These are phyloP conservation scores for Notolabrus celidotus DNA, from an alignment of 2,797 vertebrate genomes.

Conservation along the genomic window DNA sequence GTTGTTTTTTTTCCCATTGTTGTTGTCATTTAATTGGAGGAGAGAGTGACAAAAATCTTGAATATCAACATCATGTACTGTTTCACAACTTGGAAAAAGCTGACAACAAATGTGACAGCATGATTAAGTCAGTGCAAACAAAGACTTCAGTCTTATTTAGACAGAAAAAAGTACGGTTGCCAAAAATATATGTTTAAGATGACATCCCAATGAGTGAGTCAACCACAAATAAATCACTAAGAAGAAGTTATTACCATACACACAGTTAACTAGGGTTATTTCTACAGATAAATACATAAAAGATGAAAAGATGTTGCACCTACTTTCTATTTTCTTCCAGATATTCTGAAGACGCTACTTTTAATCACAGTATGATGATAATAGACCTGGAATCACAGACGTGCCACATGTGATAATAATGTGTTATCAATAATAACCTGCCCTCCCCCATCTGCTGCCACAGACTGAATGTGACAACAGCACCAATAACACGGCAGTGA, in stretches of 20 bases:
- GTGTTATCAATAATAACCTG: conserved; percentile 63
- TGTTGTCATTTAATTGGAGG: conserved; percentile 62
- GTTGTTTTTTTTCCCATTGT: conserved; percentile 1
- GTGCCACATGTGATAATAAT: conserved; percentile 60
- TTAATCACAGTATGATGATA: conserved; percentile 26
- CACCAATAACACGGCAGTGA: conserved; percentile 59
- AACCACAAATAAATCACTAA: no score
- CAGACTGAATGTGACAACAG: conserved; percentile 65
- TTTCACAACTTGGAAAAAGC: conserved; percentile 56
- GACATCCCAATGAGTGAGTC: no score
- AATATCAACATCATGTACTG: conserved; percentile 59
- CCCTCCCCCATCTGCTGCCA: conserved; percentile 50
- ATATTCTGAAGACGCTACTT: conserved; percentile 2
- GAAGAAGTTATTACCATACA: no score
- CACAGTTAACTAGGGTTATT: neutral
- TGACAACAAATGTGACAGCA: conserved; percentile 59
- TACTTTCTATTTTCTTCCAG: neutral
- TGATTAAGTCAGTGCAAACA: conserved; percentile 43
- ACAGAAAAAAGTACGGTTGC: conserved; percentile 4
- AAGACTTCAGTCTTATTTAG: conserved; percentile 20
- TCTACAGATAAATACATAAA: neutral
- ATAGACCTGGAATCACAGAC: conserved; percentile 17
- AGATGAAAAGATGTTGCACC: neutral
- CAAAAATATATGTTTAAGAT: no score
- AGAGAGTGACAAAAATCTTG: conserved; percentile 61